Percentiles rank a stretch among this genome's conserved stretches.
These are phyloP conservation scores for Ceyx melanurus DNA, from an alignment of 2,113 vertebrate genomes.

Conservation along the genomic window DNA sequence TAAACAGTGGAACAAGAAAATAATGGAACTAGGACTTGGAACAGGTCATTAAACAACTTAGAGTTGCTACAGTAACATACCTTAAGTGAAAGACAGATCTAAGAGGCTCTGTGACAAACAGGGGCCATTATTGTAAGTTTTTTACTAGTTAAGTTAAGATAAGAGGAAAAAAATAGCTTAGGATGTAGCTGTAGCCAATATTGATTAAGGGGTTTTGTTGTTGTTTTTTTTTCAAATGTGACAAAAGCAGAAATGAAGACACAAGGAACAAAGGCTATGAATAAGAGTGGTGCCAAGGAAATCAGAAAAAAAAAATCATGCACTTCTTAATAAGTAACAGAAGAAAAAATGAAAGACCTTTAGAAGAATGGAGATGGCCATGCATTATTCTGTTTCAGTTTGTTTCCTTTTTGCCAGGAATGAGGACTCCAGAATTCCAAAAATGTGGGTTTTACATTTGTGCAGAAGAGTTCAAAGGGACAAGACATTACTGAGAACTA, in stretches of 20 bases:
- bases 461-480: not conserved
- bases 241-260: not conserved
- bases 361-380: not conserved
- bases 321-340: not conserved
- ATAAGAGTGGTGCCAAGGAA: not conserved
- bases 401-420: not conserved
- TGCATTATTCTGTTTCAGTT: not conserved
- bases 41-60: not conserved
- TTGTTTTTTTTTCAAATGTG: not conserved
- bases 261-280: not conserved
- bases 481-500: not conserved
- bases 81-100: not conserved
- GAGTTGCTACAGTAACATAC: not conserved
- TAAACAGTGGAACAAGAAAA: not conserved
- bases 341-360: not conserved
- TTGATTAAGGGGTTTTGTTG: not conserved
- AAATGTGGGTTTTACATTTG: not conserved
- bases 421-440: not conserved
- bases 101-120: not conserved
- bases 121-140: not conserved
- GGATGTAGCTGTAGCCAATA: not conserved
- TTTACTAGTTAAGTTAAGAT: not conserved
- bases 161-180: too few species aligned
- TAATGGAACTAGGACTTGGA: not conserved
- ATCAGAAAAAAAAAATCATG: not conserved